phyloP scores from a whole-genome alignment of 2,113 vertebrate genomes.

The Alligator mississippiensis region DNA sequence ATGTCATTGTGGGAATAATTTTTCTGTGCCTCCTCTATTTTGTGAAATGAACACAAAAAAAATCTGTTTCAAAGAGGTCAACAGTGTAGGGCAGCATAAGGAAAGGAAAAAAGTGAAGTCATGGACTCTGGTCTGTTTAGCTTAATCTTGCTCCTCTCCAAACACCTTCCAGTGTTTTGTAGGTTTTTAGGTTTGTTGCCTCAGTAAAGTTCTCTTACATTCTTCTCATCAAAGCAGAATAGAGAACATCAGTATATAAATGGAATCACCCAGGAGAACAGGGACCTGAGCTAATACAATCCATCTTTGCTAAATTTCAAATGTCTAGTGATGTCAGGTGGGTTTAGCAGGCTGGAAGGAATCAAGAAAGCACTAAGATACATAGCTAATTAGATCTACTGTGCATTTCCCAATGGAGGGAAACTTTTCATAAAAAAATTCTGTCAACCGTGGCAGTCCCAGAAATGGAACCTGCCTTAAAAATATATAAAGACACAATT shows the following conservation, averaged over 20 bases:
- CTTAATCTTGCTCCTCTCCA: background rate
- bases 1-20: background rate
- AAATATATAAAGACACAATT: conserved; percentile 46
- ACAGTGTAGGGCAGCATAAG: no score
- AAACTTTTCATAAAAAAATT: conserved; percentile 5
- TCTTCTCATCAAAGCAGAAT: background rate
- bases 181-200: background rate
- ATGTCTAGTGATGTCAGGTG: background rate
- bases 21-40: background rate
- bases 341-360: conserved; percentile 35
- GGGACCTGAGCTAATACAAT: background rate
- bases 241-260: background rate
- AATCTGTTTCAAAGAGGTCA: background rate
- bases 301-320: conserved; percentile 37
- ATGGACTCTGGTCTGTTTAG: background rate
- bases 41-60: background rate
- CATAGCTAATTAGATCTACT: conserved; percentile 53
- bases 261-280: background rate
- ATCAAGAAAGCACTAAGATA: conserved; percentile 17
- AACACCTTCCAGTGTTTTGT: background rate
- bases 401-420: conserved; percentile 23
- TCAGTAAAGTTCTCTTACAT: background rate
- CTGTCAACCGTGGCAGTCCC: conserved; percentile 37
- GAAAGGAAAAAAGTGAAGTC: background rate
- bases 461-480: conserved; percentile 54